Base-by-base conservation (phyloP, 2,797 vertebrate species). In the Lindbergichthys nudifrons region DNA sequence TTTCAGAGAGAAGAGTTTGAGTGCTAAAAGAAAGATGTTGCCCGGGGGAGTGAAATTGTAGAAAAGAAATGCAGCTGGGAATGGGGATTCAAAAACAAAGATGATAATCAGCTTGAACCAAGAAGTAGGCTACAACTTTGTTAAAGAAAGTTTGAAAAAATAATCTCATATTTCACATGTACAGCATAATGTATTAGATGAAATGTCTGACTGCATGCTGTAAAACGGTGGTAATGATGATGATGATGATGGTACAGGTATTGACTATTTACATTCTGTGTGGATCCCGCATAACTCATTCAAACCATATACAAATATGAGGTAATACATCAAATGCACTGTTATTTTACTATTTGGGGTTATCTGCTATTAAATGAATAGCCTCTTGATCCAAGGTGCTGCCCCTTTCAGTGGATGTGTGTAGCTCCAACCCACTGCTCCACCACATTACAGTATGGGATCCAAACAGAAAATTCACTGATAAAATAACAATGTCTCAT, bases 1-100 rank as follows among this genome's bases (percentile, higher is more conserved):
- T 42, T 63, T 59, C 12, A 62, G 32, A 76, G 16, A 46, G 60
- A 51, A 11, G 23, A 73, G 57, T 70, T 67, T 46, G 62, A 66
- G 61, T 2, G 39, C 51, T 72, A 41, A 68, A 47, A 75, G 41
- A 61, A 60, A 41, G 15, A 64, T 50, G 57, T 32, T 47, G 41
- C 69, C 61, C 63, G 0, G 7, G 71, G 53, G 53, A 70, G 54
- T 2, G 43, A 58, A 53, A 51, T 7, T 54, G 21, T 51, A 50
- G 19, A 73, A 72, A 54, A 74, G 51, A 74, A 54, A 58, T 23
- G 39, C 12, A 32, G n/a, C 61, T 61, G 36, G 11, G 36, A 70
- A 13, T 42, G 6, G 15, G 5, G 52, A 43, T 32, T n/a, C 63
- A 70, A 58, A 52, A 5, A 58, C 4, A 0, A 62, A 13, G 36